These are phyloP conservation scores for Phragmatobia fuliginosa DNA, from an alignment of 2,888 invertebrate species.

Conservation along the genomic window DNA sequence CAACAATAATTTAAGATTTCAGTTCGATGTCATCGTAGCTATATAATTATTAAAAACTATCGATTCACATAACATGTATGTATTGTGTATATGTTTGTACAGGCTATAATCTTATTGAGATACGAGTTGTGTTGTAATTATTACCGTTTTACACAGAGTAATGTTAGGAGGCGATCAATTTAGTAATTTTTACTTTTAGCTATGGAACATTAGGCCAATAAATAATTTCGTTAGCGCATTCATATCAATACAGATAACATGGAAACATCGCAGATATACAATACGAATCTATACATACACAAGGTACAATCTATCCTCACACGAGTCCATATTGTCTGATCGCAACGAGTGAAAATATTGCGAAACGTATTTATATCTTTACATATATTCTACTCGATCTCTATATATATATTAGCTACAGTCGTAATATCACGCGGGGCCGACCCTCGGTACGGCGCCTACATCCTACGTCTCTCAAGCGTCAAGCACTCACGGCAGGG, in stretches of 20 bases:
- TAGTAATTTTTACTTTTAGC: slow-evolving; percentile 24
- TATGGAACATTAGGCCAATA: slow-evolving; percentile 55
- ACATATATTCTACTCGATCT: slow-evolving; percentile 54
- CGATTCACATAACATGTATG: neutral
- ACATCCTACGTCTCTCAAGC: slow-evolving; percentile 73
- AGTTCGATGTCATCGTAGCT: neutral
- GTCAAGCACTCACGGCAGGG: slow-evolving; percentile 39
- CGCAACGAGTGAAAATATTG: slow-evolving; percentile 71
- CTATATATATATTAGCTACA: slow-evolving; percentile 65
- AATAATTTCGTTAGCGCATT: slow-evolving; percentile 45
- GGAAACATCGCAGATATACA: slow-evolving; percentile 57
- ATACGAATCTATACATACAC: slow-evolving; percentile 45
- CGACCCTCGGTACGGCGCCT: slow-evolving; percentile 62
- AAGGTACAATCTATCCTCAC: slow-evolving; percentile 44
- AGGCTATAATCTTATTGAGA: neutral
- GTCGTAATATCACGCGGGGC: slow-evolving; percentile 77
- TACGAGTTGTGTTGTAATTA: neutral
- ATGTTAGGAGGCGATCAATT: slow-evolving; percentile 25
- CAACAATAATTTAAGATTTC: neutral
- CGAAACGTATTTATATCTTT: slow-evolving; percentile 48
- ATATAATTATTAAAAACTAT: neutral
- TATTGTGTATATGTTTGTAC: neutral
- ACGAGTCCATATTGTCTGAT: slow-evolving; percentile 72
- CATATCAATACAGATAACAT: slow-evolving; percentile 45
- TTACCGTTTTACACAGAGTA: neutral